Base-by-base conservation (phyloP, 2,113 vertebrate genomes). In the Mastomys coucha region DNA sequence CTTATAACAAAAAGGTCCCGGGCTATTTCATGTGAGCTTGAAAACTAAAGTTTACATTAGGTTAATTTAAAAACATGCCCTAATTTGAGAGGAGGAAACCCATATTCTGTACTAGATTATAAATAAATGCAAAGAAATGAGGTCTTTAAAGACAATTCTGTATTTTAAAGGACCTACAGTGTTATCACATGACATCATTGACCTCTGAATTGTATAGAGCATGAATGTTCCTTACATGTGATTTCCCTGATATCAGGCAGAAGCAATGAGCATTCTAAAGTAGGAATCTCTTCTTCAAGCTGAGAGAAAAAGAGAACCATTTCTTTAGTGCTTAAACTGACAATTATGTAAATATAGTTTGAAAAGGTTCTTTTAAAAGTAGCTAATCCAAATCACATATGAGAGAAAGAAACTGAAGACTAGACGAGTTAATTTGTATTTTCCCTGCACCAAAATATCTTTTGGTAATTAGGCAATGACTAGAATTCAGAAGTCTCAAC, bases 1-100 rank as follows among this genome's bases (percentile, higher is more conserved):
- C 17, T 85, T 97, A 95, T 53, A 92, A 70, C 95, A 97, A 91
- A 70, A 95, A 65, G n/a, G 76, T 91, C 92, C 93, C 73, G 95
- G 20, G 77, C 76, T 84, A 94, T 76, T 94, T 94, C 92, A 89
- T 28, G 17, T 73, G 7, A 73, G n/a, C 67, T 77, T 33, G 42
- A 88, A 72, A 88, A 72, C 22, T 36, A 78, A 89, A 93, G 81
- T 96, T 94, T 94, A 92, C 69, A 78, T 87, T 92, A 91, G 67
- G 73, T 91, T 85, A 96, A 92, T 95, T 70, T 95, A 93, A 96
- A 76, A 96, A 60, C 88, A 95, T 96, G 45, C 9, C 28, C 20
- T 89, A 94, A 75, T 58, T 80, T 67, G 90, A 96, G 42, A 78
- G 49, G 90, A 49, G 28, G 51, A 90, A 95, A 97, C 96, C 26